phyloP scores from a whole-genome alignment of 2,797 vertebrate genomes.

The Sciaenops ocellatus region DNA sequence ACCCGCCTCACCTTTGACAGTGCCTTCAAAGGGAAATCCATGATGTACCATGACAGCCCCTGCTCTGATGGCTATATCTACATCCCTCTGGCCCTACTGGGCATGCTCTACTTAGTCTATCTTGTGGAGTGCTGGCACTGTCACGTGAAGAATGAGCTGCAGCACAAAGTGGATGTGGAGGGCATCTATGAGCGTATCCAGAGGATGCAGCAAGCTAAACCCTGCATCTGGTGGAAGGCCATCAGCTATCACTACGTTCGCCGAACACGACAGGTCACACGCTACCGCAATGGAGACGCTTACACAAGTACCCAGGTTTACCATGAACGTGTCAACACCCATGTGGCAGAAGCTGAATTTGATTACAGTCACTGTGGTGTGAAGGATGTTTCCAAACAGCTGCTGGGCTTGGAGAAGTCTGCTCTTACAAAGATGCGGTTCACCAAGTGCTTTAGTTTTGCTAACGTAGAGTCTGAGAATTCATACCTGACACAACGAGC shows the following conservation, averaged over 20 bases:
- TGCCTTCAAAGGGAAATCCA: constrained; percentile 95
- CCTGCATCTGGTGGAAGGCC: constrained; percentile 97
- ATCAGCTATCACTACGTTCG: constrained; percentile 96
- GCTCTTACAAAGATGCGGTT: constrained; percentile 85
- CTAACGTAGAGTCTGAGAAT: constrained; percentile 86
- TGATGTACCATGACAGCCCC: constrained; percentile 98
- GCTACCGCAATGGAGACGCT: constrained; percentile 93
- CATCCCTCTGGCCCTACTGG: constrained; percentile 95
- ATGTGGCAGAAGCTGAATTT: constrained; percentile 93
- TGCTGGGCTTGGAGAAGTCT: constrained; percentile 90
- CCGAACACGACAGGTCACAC: constrained; percentile 92
- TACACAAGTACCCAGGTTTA: constrained; percentile 96
- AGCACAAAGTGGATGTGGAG: constrained; percentile 89
- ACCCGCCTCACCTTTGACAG: constrained; percentile 96
- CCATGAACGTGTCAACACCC: constrained; percentile 93
- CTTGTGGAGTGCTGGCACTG: constrained; percentile 99
- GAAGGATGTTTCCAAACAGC: constrained; percentile 93
- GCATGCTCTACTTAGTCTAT: constrained; percentile 97
- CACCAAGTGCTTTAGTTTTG: constrained; percentile 87
- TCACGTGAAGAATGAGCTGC: constrained; percentile 94
- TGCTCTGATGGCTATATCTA: constrained; percentile 98
- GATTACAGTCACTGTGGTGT: constrained; percentile 92
- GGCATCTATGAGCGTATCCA: constrained; percentile 87
- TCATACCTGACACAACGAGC: constrained; percentile 86
- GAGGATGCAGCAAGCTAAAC: constrained; percentile 92